Conservation (phyloP, 2,888 invertebrate species). For the Hipparchia sbordonii region DNA sequence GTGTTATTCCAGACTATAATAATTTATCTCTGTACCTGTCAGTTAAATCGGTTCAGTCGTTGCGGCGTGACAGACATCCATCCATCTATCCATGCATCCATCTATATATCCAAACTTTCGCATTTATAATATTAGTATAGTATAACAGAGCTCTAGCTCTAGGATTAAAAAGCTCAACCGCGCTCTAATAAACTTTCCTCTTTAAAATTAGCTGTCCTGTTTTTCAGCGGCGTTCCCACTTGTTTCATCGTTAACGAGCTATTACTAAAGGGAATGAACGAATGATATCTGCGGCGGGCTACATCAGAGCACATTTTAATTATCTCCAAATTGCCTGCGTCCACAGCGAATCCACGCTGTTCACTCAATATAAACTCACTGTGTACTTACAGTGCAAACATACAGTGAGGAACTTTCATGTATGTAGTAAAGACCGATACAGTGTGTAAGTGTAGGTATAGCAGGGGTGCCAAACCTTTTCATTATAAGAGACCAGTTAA, state of each 20-base stretch:
- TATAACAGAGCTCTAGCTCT: neutral
- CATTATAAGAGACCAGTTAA: too few relatives aligned
- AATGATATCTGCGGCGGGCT: slow-evolving; percentile 10
- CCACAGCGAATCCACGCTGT: slow-evolving; percentile 3
- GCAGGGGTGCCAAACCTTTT: too few relatives aligned
- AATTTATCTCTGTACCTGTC: neutral
- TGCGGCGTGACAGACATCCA: neutral
- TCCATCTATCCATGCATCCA: too few relatives aligned
- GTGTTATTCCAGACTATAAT: neutral
- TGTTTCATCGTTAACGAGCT: neutral
- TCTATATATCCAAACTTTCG: too few relatives aligned
- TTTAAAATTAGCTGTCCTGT: neutral
- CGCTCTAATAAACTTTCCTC: neutral
- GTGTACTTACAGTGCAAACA: neutral
- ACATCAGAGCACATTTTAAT: slow-evolving; percentile 20
- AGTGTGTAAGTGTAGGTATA: neutral
- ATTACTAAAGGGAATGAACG: slow-evolving; percentile 7
- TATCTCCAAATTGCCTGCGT: slow-evolving; percentile 20
- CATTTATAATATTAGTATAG: too few relatives aligned
- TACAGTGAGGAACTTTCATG: neutral
- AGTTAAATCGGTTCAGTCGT: neutral
- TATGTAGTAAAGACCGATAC: neutral
- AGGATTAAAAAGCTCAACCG: neutral
- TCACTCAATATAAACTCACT: neutral
- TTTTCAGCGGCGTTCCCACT: neutral